Percentiles rank a stretch among this genome's conserved stretches.
phyloP scores from a whole-genome alignment of 2,888 invertebrate species.

The Lochmaea crataegi region DNA sequence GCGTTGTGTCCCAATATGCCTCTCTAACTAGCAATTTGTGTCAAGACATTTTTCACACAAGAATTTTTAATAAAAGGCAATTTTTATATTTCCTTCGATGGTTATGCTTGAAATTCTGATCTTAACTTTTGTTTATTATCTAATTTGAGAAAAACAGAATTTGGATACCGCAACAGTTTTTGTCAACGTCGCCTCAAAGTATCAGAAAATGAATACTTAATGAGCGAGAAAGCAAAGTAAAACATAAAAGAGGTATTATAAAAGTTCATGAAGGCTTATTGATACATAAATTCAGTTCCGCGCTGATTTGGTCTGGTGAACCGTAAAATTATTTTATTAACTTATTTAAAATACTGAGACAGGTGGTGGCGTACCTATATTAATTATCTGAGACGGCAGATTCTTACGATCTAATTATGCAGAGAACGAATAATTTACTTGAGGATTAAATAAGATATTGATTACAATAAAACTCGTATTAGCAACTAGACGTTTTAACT shows the following conservation, averaged over 20 bases:
- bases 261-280: not conserved
- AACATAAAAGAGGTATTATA: constrained; percentile 5
- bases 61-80: not conserved
- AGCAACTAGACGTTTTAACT: not conserved
- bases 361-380: not conserved
- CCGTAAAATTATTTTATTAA: not conserved
- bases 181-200: constrained; percentile 7
- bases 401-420: not conserved
- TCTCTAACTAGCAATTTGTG: too few relatives aligned
- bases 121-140: not conserved
- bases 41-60: not conserved
- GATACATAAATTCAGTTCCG: not conserved
- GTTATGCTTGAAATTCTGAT: not conserved
- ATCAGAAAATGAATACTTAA: constrained; percentile 14
- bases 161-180: constrained; percentile 11
- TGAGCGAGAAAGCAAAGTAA: constrained; percentile 5
- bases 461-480: not conserved
- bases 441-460: not conserved
- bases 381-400: not conserved
- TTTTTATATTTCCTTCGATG: not conserved
- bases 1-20: too few relatives aligned
- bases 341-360: not conserved
- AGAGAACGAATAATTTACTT: not conserved
- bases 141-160: not conserved
- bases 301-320: constrained; percentile 6